Percentiles rank a stretch among this genome's conserved stretches.
These are phyloP conservation scores for Pseudocheirus occidentalis DNA, from an alignment of 2,797 vertebrate genomes.

Conservation along the genomic window DNA sequence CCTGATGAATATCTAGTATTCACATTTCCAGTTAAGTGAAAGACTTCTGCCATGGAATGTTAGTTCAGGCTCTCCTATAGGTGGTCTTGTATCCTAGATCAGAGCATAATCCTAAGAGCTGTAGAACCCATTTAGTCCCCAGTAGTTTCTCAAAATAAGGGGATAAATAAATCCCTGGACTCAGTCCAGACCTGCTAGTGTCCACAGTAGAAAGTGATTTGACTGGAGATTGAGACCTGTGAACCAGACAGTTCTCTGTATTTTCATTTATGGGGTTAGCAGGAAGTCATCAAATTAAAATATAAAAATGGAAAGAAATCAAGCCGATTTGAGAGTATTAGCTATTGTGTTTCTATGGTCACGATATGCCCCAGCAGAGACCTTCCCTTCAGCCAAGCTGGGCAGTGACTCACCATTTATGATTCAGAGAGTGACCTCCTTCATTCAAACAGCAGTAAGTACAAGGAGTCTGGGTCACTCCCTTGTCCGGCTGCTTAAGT, in stretches of 20 bases:
- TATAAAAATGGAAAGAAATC: constrained; percentile 9
- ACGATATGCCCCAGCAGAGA: constrained; percentile 20
- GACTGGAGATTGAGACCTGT: constrained; percentile 32
- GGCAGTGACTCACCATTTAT: not conserved
- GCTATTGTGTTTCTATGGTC: constrained; percentile 58
- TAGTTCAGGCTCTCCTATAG: not conserved
- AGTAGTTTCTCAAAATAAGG: not conserved
- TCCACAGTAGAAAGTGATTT: not conserved
- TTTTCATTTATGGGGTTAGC: not conserved
- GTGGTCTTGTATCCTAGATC: not conserved
- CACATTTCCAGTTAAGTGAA: not conserved
- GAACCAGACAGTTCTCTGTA: not conserved
- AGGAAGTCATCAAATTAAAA: constrained; percentile 14
- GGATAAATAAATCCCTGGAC: not conserved
- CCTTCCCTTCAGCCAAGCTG: constrained; percentile 69
- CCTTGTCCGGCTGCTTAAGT: not conserved
- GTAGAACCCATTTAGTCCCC: not conserved
- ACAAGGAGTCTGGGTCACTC: constrained; percentile 31
- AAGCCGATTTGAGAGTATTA: not conserved
- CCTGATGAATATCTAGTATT: not conserved
- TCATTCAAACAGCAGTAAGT: constrained; percentile 4
- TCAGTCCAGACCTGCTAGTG: not conserved
- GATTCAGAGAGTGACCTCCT: constrained; percentile 40
- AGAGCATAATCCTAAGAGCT: not conserved
- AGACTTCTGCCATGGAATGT: not conserved